Percentiles rank a stretch among this genome's conserved stretches.
Evolutionary conservation across 2,888 invertebrate species (phyloP).

Genomic region (Hemaris fuciformis): DNA sequence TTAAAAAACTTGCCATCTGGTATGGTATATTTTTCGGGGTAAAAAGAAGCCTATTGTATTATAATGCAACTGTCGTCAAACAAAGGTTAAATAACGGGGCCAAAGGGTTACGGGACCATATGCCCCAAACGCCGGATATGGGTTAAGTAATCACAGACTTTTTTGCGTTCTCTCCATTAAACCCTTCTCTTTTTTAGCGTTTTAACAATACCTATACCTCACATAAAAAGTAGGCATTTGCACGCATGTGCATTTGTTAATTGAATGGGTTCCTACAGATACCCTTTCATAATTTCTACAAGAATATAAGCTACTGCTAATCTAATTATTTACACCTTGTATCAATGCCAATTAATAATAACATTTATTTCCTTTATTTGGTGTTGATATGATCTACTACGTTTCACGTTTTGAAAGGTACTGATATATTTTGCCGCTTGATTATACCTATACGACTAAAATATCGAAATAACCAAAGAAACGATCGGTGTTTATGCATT

Average conservation of each 20-base stretch:
- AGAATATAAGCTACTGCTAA: conserved; percentile 36
- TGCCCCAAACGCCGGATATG: conserved; percentile 71
- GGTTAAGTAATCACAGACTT: conserved; percentile 77
- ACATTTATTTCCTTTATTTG: not conserved
- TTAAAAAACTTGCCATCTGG: conserved; percentile 59
- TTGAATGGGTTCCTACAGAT: conserved; percentile 58
- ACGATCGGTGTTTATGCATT: not conserved
- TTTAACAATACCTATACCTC: conserved; percentile 64
- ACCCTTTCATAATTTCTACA: conserved; percentile 46
- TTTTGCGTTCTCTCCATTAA: conserved; percentile 66
- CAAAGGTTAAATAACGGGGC: conserved; percentile 72
- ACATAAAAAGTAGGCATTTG: conserved; percentile 62
- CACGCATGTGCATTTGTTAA: conserved; percentile 62
- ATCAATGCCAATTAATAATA: conserved; percentile 28
- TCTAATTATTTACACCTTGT: conserved; percentile 39
- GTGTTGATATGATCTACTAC: not conserved
- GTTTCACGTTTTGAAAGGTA: not conserved
- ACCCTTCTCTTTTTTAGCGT: conserved; percentile 63
- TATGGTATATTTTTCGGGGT: conserved; percentile 45
- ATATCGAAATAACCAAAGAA: not conserved
- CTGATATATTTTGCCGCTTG: not conserved
- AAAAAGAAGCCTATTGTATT: conserved; percentile 60
- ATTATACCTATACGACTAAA: not conserved
- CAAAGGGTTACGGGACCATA: conserved; percentile 78
- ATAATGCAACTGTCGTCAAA: conserved; percentile 72